These are phyloP conservation scores for Uloborus plumipes DNA, from an alignment of 2,888 invertebrate genomes.

Conservation along the genomic window DNA sequence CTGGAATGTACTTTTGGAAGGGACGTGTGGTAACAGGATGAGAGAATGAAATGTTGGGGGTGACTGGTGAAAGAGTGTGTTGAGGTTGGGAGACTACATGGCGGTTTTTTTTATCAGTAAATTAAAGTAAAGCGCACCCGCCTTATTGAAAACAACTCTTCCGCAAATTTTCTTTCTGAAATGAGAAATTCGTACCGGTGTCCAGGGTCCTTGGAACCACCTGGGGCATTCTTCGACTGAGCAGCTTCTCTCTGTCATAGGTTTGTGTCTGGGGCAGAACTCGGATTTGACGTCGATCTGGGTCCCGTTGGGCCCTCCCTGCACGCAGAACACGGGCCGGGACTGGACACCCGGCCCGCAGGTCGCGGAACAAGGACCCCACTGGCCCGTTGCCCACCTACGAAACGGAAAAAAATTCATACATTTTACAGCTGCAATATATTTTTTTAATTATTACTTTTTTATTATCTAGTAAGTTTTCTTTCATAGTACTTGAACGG, in stretches of 20 bases:
- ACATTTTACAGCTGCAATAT: not conserved
- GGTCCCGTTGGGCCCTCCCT: constrained; percentile 81
- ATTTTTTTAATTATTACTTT: too few relatives aligned
- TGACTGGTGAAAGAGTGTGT: too few relatives aligned
- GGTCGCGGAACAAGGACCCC: constrained; percentile 87
- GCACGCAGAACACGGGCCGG: constrained; percentile 86
- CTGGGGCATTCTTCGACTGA: constrained; percentile 87
- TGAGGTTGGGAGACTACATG: too few relatives aligned
- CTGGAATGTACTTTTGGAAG: too few relatives aligned
- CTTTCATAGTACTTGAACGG: too few relatives aligned
- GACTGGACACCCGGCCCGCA: constrained; percentile 89
- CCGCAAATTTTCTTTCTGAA: too few relatives aligned
- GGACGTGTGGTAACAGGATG: too few relatives aligned
- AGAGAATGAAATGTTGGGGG: too few relatives aligned
- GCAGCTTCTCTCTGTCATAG: constrained; percentile 85
- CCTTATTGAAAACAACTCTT: too few relatives aligned
- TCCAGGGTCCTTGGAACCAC: constrained; percentile 91
- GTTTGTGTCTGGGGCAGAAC: constrained; percentile 82
- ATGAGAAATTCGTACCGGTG: constrained; percentile 80
- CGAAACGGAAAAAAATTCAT: not conserved
- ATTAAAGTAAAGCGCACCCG: too few relatives aligned
- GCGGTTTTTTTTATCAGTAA: too few relatives aligned
- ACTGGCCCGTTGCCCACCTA: constrained; percentile 91
- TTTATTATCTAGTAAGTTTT: too few relatives aligned
- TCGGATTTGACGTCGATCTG: constrained; percentile 83